Evolutionary conservation across 2,888 invertebrate species (phyloP), one percentile per base, ranked within the genome.

Genomic region (Azorinus chamasolen): DNA sequence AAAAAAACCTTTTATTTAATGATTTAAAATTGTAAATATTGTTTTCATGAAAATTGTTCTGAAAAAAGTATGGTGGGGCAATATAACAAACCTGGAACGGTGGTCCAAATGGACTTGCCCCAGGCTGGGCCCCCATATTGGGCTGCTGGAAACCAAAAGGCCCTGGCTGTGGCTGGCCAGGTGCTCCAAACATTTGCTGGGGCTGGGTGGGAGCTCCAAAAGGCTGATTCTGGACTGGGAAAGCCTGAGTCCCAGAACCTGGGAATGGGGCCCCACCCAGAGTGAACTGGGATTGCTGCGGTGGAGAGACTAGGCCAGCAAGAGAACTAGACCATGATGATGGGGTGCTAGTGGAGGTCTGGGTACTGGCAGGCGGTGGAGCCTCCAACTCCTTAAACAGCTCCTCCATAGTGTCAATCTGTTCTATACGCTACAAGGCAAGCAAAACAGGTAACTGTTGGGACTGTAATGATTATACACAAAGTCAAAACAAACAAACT

Each of bases 371-470:
- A 1, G 82, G 62, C 2, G 86, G 62, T 14, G 80, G 73, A 1
- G 74, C 51, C 48, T 87, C 87, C 72, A 82, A 65, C 32, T 82
- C 82, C 27, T 75, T 79, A 54, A 86, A 82, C 51, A 88, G 55
- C 22, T 83, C 83, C 61, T 89, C 89, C 75, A 89, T 83, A 10
- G 86, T 85, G 58, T 87, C 83, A 57, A 89, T 88, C 69, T 88
- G 87, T 68, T 89, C 83, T 37, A 88, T 87, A 41, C 81, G 79
- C 86, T 86, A 62, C 12, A 73, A 50, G 10, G 32, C 10, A 32
- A 32, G 32, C 5, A 32, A 10, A 32, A 32, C 5, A 32, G 32
- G 10, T n/a, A n/a, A n/a, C n/a, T n/a, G n/a, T n/a, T n/a, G n/a
- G n/a, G n/a, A n/a, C n/a, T n/a, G n/a, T n/a, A n/a, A n/a, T n/a